phyloP scores from a whole-genome alignment of 2,888 invertebrate genomes.

The Netelia virgata region DNA sequence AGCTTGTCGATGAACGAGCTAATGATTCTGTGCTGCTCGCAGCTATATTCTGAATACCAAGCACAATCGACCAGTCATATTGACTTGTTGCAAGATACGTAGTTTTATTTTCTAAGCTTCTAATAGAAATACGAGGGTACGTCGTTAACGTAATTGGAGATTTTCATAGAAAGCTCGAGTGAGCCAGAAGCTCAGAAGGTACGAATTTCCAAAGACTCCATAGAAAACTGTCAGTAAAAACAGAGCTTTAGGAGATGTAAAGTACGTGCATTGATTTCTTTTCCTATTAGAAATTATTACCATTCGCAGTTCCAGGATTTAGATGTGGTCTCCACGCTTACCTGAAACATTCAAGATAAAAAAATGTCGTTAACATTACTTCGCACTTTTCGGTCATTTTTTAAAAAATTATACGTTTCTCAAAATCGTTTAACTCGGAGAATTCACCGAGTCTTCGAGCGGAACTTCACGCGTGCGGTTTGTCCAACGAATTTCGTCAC shows the following conservation, averaged over 20 bases:
- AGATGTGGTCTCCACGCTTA: constrained; percentile 5
- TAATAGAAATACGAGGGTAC: too few relatives aligned
- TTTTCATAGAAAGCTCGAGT: too few relatives aligned
- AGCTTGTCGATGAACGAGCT: background rate
- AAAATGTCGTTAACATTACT: constrained; percentile 10
- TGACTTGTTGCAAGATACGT: too few relatives aligned
- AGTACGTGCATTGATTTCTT: too few relatives aligned
- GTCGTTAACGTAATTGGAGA: too few relatives aligned
- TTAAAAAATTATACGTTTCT: background rate
- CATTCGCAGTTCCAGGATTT: background rate
- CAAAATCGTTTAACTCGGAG: background rate
- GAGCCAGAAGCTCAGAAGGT: too few relatives aligned
- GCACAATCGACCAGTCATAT: too few relatives aligned
- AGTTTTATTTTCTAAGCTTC: too few relatives aligned
- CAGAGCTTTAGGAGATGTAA: too few relatives aligned
- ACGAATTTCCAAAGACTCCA: too few relatives aligned
- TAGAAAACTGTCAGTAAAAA: too few relatives aligned
- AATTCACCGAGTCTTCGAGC: background rate
- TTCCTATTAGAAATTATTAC: background rate
- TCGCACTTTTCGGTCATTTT: background rate
- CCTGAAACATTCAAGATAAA: constrained; percentile 34
- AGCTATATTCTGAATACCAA: too few relatives aligned
- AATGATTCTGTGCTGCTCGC: background rate
- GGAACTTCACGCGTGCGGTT: constrained; percentile 21
- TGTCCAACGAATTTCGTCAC: constrained; percentile 18